Evolutionary conservation across 2,113 vertebrate species (phyloP).

Genomic region (Chaetops frenatus): DNA sequence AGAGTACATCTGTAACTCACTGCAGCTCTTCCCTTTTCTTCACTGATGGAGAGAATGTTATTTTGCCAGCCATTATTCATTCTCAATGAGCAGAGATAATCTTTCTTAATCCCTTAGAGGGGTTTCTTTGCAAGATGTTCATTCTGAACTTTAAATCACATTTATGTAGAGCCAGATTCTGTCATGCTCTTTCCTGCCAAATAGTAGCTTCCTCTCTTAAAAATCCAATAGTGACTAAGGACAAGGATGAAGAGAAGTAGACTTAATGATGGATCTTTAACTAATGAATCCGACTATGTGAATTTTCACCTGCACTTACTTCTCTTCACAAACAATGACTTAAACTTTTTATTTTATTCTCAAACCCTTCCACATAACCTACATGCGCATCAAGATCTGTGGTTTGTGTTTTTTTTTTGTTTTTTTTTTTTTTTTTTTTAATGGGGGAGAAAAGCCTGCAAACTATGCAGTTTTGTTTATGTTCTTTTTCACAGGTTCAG

Average conservation of each 20-base stretch:
- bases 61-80: constrained; percentile 19
- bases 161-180: neutral
- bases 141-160: neutral
- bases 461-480: neutral
- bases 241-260: neutral
- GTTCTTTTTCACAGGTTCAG: neutral
- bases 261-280: neutral
- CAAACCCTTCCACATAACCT: neutral
- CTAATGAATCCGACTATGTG: neutral
- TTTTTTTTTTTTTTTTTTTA: neutral
- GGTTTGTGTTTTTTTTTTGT: too few relatives aligned
- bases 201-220: constrained; percentile 38
- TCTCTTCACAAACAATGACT: neutral
- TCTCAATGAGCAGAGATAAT: neutral
- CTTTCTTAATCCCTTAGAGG: constrained; percentile 39
- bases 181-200: constrained; percentile 28
- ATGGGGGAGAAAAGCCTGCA: neutral
- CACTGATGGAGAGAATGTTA: constrained; percentile 31
- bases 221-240: neutral
- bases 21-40: constrained; percentile 31
- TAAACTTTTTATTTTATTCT: neutral
- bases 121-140: constrained; percentile 29
- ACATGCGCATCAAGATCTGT: neutral
- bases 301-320: neutral
- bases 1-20: neutral